These are phyloP conservation scores for Odontocolon sp. DNA, from an alignment of 2,888 invertebrate genomes.

Conservation along the genomic window DNA sequence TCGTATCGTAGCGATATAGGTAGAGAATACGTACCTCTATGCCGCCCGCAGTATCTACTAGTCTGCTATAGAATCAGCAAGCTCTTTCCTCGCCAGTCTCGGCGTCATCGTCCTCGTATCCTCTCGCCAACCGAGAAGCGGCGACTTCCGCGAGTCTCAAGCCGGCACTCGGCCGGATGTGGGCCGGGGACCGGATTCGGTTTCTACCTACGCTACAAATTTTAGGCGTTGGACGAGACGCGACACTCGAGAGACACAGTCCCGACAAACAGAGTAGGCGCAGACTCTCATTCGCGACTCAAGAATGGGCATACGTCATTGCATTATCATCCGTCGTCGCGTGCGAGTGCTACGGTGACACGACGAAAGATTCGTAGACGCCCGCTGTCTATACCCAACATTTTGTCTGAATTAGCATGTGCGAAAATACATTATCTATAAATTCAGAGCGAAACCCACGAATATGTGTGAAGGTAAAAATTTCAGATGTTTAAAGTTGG, in stretches of 20 bases:
- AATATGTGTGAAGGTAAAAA: no score
- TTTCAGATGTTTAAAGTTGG: no score
- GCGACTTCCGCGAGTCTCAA: conserved; percentile 70
- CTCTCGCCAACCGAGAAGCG: conserved; percentile 60
- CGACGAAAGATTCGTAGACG: conserved; percentile 23
- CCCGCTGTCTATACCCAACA: background rate
- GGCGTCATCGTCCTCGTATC: conserved; percentile 51
- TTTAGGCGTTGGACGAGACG: conserved; percentile 65
- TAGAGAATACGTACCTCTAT: conserved; percentile 44
- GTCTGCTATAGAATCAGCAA: conserved; percentile 23
- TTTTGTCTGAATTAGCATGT: background rate
- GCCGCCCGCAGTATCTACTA: conserved; percentile 58
- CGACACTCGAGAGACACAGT: background rate
- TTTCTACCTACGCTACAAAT: conserved; percentile 69
- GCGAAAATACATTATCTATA: no score
- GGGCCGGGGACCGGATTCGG: conserved; percentile 71
- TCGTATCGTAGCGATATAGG: conserved; percentile 58
- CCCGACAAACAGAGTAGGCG: conserved; percentile 61
- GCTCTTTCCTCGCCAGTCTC: conserved; percentile 65
- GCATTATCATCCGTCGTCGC: conserved; percentile 60
- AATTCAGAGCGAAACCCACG: no score
- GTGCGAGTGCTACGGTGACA: conserved; percentile 17
- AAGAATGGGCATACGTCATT: conserved; percentile 62
- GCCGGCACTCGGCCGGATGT: conserved; percentile 67
- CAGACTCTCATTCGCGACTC: background rate